Percentiles rank a stretch among this genome's conserved stretches.
phyloP scores from a whole-genome alignment of 2,113 vertebrate genomes.

The Asarcornis scutulata region DNA sequence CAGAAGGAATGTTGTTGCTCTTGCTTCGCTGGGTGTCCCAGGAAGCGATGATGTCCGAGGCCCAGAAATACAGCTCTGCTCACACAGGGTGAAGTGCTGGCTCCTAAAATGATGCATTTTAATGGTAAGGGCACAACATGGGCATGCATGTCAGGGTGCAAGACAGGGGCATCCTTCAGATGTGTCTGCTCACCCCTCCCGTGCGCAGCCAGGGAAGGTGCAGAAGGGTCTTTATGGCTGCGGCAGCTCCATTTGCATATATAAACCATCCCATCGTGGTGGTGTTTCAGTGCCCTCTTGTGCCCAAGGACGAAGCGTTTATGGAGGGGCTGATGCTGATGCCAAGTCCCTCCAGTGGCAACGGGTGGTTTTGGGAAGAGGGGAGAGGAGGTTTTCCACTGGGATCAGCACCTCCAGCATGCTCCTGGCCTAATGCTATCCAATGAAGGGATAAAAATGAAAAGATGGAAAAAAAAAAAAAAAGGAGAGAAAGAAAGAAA shows the following conservation, averaged over 20 bases:
- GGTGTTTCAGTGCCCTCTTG: slow-evolving; percentile 37
- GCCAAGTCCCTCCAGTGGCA: accelerated
- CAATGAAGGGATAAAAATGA: background rate
- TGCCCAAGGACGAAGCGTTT: background rate
- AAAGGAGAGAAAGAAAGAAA: no score
- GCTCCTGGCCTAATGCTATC: background rate
- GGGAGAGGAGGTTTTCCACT: background rate
- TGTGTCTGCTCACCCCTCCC: accelerated
- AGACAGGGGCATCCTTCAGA: background rate
- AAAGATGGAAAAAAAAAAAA: background rate
- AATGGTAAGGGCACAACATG: background rate
- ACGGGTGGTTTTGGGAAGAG: background rate
- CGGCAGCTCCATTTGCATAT: background rate
- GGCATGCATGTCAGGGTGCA: accelerated
- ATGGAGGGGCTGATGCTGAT: background rate
- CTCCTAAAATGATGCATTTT: accelerated
- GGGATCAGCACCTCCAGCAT: background rate
- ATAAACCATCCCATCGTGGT: accelerated
- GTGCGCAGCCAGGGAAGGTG: accelerated
- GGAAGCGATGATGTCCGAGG: background rate
- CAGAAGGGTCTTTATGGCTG: accelerated
- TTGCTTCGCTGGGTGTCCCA: no score
- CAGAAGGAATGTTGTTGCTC: background rate
- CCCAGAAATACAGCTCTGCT: background rate
- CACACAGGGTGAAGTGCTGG: accelerated